Evolutionary conservation across 1,140 invertebrate species (phyloP), one percentile per base, ranked within the genome.

Genomic region (Zaprionus lachaisei): DNA sequence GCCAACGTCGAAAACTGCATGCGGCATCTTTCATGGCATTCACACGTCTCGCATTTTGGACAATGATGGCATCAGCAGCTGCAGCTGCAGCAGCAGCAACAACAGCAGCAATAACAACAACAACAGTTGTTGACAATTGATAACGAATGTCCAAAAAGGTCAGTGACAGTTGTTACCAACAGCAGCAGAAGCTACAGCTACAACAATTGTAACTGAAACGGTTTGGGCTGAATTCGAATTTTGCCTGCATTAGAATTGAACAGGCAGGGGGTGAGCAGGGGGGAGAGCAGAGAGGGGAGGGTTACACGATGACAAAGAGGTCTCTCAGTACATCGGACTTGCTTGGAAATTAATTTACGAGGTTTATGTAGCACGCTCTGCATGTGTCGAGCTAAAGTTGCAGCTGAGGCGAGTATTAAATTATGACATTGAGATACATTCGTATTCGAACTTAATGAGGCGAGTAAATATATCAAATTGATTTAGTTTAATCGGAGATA

Each of bases 101-200:
- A 44, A 34, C 60, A 61, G 37, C 71, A 71, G n/a, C n/a, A n/a
- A n/a, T n/a, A n/a, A 56, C n/a, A 44, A n/a, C 72, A 79, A 24
- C 61, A 55, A 62, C 67, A 68, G 81, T 72, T 71, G 74, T 76
- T 84, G 72, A 75, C 72, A 75, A 75, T 83, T 83, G 81, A 83
- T 84, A 83, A 83, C 81, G 77, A 80, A 78, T 83, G 63, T 65
- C 72, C 81, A 37, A 79, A 83, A 83, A 71, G 72, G 80, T 64
- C 71, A 83, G 72, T 79, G 65, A 66, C 58, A 80, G 63, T 74
- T 69, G 65, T 54, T 69, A 15, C 56, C 55, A 55, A 51, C 54
- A 75, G 37, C 58, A 68, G 37, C 67, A 51, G n/a, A 37, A 70
- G 12, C 64, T 58, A 1, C 60, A 49, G 4, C 26, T 34, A 58